A percentile compares a stretch with the other conserved stretches of the same genome.
Conservation (phyloP, 2,113 vertebrate genomes). For the Bombycilla garrulus region DNA sequence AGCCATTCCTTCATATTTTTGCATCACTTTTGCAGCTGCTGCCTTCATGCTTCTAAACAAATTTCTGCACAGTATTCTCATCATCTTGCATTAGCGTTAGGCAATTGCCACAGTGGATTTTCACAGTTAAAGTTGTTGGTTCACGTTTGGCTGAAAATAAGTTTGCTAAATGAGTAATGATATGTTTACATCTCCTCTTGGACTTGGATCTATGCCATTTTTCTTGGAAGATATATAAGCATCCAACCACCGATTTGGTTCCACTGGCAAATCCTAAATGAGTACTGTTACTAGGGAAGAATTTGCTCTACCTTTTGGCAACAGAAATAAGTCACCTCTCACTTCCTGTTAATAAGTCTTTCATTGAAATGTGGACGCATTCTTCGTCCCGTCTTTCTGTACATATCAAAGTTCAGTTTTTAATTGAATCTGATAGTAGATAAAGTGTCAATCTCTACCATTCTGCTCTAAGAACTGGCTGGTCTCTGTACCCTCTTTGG, state of each 20-base stretch:
- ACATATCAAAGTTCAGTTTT: not conserved
- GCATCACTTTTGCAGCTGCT: not conserved
- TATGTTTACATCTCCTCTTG: not conserved
- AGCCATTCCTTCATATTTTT: not conserved
- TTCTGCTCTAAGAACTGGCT: not conserved
- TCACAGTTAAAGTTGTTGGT: not conserved
- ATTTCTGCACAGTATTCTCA: not conserved
- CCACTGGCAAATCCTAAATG: not conserved
- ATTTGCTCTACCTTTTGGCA: not conserved
- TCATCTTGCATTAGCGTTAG: not conserved
- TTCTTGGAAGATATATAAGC: not conserved
- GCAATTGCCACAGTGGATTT: not conserved
- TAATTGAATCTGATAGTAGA: not conserved
- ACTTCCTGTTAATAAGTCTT: not conserved
- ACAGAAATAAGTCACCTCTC: not conserved
- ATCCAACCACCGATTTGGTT: not conserved
- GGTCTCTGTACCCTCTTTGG: not conserved
- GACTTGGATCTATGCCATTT: not conserved
- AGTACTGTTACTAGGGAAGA: not conserved
- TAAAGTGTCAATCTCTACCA: not conserved
- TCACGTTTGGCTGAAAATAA: not conserved
- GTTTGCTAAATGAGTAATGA: not conserved
- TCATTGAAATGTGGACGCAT: not conserved
- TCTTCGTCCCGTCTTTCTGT: not conserved
- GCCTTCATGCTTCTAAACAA: not conserved